Percentiles rank a stretch among this genome's conserved stretches.
phyloP scores from a whole-genome alignment of 1,140 invertebrate genomes.

The Andrena cerasifolii region DNA sequence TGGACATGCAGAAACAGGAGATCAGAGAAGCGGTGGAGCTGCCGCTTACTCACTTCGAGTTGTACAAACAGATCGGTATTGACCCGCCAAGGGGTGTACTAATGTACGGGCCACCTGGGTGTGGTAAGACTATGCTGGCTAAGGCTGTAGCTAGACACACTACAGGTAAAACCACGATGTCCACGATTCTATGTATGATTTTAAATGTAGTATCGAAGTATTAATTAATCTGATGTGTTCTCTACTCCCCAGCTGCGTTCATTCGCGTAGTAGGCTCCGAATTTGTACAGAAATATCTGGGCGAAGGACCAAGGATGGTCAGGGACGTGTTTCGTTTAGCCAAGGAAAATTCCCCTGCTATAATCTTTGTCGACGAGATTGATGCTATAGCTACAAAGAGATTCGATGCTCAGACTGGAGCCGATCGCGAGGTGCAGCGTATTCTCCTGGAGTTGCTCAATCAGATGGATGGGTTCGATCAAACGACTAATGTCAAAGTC shows the following conservation, averaged over 20 bases:
- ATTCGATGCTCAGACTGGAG: conserved; percentile 99
- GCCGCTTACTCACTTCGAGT: conserved; percentile 98
- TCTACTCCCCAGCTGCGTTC: conserved; percentile 90
- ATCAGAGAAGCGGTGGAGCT: conserved; percentile 99
- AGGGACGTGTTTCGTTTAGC: conserved; percentile 99
- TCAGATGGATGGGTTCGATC: conserved; percentile 99
- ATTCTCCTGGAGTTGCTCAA: conserved; percentile 98
- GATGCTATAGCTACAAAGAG: conserved; percentile 99
- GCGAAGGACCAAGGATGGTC: conserved; percentile 99
- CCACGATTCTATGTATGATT: neutral
- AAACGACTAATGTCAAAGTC: conserved; percentile 99
- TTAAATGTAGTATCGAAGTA: neutral
- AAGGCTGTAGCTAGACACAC: conserved; percentile 99
- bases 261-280: conserved; percentile 99
- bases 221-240: conserved; percentile 46
- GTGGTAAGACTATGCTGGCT: conserved; percentile 99
- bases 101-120: conserved; percentile 99
- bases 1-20: conserved; percentile 99
- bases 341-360: conserved; percentile 99
- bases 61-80: conserved; percentile 99
- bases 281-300: conserved; percentile 99
- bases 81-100: conserved; percentile 98
- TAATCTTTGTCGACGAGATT: conserved; percentile 99
- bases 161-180: conserved; percentile 86
- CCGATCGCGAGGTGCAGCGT: conserved; percentile 99